phyloP scores from a whole-genome alignment of 2,113 vertebrate genomes.

The Osmerus eperlanus region DNA sequence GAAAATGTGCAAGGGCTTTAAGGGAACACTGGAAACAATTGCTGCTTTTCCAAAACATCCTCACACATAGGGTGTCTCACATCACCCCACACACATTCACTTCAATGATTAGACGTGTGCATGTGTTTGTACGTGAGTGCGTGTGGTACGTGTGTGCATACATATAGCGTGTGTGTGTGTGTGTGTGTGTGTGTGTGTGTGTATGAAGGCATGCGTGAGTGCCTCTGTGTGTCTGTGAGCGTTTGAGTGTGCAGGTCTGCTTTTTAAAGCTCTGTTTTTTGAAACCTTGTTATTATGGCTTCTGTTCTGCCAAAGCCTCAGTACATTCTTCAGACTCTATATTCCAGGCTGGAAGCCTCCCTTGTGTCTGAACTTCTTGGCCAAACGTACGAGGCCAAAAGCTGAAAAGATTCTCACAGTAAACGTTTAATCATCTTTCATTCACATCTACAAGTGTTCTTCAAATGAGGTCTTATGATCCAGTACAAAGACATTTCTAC shows the following conservation, averaged over 20 bases:
- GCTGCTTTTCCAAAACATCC: constrained; percentile 17
- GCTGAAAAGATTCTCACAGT: constrained; percentile 16
- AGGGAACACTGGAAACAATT: constrained; percentile 27
- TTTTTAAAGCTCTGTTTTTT: constrained; percentile 83
- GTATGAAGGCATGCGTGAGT: neutral
- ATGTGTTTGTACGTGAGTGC: neutral
- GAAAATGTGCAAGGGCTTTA: no score
- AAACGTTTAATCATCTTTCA: constrained; percentile 18
- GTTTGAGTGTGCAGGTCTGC: constrained; percentile 49
- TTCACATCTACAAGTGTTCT: neutral
- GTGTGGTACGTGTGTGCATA: no score
- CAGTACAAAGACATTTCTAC: no score
- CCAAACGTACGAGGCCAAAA: constrained; percentile 10
- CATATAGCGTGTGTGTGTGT: neutral
- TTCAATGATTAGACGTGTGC: neutral
- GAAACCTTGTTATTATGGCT: constrained; percentile 71
- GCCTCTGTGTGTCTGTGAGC: constrained; percentile 11
- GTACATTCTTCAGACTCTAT: constrained; percentile 60
- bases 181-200: constrained; percentile 9
- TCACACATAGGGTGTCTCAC: neutral
- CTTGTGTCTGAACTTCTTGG: constrained; percentile 26
- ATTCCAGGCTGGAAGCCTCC: constrained; percentile 54
- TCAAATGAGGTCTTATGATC: no score
- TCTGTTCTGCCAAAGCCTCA: constrained; percentile 65
- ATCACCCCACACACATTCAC: neutral